Evolutionary conservation across 2,113 vertebrate species (phyloP).

Genomic region (Chaetops frenatus): DNA sequence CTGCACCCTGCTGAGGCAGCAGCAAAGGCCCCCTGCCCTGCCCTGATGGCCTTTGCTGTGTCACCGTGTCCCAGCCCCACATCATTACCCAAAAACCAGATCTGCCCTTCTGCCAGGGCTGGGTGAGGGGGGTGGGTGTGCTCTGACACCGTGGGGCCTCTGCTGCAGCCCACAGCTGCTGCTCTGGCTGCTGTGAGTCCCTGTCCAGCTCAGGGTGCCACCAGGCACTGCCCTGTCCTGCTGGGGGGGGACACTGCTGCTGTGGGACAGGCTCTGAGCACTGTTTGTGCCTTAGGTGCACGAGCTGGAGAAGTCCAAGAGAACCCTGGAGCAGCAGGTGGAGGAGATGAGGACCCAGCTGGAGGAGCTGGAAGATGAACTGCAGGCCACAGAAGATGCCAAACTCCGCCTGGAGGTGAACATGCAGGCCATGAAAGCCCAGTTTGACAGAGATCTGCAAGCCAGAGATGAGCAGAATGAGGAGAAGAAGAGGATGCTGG

Average conservation of each 20-base stretch:
- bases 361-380: slow-evolving; percentile 95
- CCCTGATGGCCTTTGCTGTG: background rate
- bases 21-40: background rate
- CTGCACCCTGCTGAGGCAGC: background rate
- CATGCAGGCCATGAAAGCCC: slow-evolving; percentile 99
- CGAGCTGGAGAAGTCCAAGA: slow-evolving; percentile 96
- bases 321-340: slow-evolving; percentile 92
- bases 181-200: background rate
- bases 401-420: slow-evolving; percentile 97
- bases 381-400: slow-evolving; percentile 95
- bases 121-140: background rate
- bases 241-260: background rate
- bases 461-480: slow-evolving; percentile 92
- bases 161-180: background rate
- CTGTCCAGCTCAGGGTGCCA: background rate
- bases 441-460: slow-evolving; percentile 92
- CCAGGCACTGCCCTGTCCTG: background rate
- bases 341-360: slow-evolving; percentile 97
- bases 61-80: background rate
- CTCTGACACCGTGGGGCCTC: background rate
- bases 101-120: background rate
- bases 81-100: background rate
- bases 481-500: slow-evolving; percentile 90
- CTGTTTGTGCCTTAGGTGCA: slow-evolving; percentile 75
- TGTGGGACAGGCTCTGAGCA: background rate